phyloP scores from a whole-genome alignment of 2,113 vertebrate species.

The Upupa epops region DNA sequence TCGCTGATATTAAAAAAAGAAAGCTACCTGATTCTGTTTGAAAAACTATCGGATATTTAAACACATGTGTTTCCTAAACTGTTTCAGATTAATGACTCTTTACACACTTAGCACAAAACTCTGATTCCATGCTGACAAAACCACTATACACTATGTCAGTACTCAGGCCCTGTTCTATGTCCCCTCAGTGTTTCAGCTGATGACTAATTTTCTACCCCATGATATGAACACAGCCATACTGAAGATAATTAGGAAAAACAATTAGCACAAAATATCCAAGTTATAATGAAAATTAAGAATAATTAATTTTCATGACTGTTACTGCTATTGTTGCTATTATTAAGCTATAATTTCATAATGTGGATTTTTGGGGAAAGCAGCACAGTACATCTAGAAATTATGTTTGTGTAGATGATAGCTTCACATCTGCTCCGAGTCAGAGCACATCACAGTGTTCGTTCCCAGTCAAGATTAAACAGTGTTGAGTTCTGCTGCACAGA shows the following conservation, averaged over 20 bases:
- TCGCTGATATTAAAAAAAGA: not conserved
- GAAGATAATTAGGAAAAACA: not conserved
- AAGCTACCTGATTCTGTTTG: not conserved
- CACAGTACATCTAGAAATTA: not conserved
- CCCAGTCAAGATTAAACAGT: not conserved
- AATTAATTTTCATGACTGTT: not conserved
- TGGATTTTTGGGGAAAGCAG: not conserved
- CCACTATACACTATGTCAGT: fast-evolving
- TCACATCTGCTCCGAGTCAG: not conserved
- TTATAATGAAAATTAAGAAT: not conserved
- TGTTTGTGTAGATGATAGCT: not conserved
- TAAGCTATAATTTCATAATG: not conserved
- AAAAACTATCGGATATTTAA: not conserved
- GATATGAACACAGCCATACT: not conserved
- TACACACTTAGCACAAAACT: not conserved
- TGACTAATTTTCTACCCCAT: not conserved
- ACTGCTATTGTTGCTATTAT: not conserved
- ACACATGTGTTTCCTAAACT: not conserved
- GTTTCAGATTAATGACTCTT: not conserved
- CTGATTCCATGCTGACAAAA: not conserved
- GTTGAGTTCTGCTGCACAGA: not conserved
- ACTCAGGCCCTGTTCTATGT: not conserved
- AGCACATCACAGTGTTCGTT: not conserved
- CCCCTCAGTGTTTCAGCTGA: not conserved
- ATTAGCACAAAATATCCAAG: not conserved